phyloP scores from a whole-genome alignment of 2,888 invertebrate species.

The Drosophila limbata region DNA sequence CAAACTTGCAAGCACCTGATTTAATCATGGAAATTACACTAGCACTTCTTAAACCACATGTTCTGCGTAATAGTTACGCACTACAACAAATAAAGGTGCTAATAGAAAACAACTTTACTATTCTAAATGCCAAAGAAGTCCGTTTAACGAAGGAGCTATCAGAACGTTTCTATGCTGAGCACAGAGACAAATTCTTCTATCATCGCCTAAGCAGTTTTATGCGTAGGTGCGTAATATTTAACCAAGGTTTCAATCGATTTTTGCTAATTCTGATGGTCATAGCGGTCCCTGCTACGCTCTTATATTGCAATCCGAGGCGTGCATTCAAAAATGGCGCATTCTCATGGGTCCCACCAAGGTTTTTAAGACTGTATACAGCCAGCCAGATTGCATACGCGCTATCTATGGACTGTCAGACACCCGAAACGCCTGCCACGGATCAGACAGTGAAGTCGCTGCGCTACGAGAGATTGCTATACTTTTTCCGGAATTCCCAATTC shows the following conservation, averaged over 20 bases:
- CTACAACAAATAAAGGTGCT: slow-evolving; percentile 89
- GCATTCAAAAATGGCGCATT: slow-evolving; percentile 92
- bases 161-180: slow-evolving; percentile 92
- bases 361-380: slow-evolving; percentile 91
- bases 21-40: slow-evolving; percentile 90
- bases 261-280: neutral
- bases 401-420: slow-evolving; percentile 96
- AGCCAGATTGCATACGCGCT: slow-evolving; percentile 92
- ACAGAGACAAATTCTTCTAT: slow-evolving; percentile 93
- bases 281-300: slow-evolving; percentile 95
- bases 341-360: slow-evolving; percentile 97
- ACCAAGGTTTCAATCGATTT: neutral
- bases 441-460: slow-evolving; percentile 91
- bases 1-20: neutral
- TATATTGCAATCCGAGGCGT: slow-evolving; percentile 91
- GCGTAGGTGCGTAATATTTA: slow-evolving; percentile 88
- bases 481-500: slow-evolving; percentile 88
- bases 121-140: slow-evolving; percentile 89
- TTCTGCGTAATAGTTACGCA: slow-evolving; percentile 91
- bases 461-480: slow-evolving; percentile 92
- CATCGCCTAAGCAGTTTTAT: slow-evolving; percentile 93
- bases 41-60: slow-evolving; percentile 95
- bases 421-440: slow-evolving; percentile 97
- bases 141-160: slow-evolving; percentile 88
- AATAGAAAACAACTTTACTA: slow-evolving; percentile 90